Evolutionary conservation across 2,113 vertebrate species (phyloP), one percentile per base, ranked within the genome.

Genomic region (Gasterosteus aculeatus): DNA sequence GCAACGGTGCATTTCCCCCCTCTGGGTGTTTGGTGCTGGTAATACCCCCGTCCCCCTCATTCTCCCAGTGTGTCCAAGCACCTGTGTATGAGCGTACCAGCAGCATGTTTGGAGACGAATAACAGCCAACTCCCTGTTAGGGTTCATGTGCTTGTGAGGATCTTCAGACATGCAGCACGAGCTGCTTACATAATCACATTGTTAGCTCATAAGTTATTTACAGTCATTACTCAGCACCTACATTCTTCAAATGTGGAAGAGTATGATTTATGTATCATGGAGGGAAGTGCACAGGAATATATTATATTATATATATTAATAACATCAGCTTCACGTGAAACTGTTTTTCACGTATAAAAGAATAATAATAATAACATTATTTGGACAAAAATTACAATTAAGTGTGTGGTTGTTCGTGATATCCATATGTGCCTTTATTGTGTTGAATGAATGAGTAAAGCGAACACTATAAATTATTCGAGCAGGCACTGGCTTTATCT

Each of bases 111-210:
- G 31, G 64, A 86, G 85, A 76, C 78, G 58, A 80, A 84, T 81
- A 61, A 1, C 8, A 58, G 77, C 73, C 84, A 75, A 75, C 80
- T 63, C 83, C 75, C 79, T 61, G 64, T 67, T 22, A 35, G 61
- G 67, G 22, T 70, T 68, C 60, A 41, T 33, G 29, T 54, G 75
- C 53, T 39, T 70, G 72, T 80, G 68, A 54, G 69, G 60, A 77
- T 69, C 65, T 61, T 44, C 69, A 83, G 56, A 63, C 69, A 14
- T 44, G 84, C 65, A 51, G 67, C 46, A 8, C 18, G 31, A 69
- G 59, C 77, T 70, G 75, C 75, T 88, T 85, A 83, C 77, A 68
- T 72, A 85, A 86, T 75, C 82, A 42, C 70, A 22, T 35, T 51
- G 59, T 80, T 83, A 80, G 73, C 75, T 69, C 44, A 56, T 67